Percentiles rank a stretch among this genome's conserved stretches.
phyloP scores from a whole-genome alignment of 2,113 vertebrate species.

The Odocoileus hemionus region DNA sequence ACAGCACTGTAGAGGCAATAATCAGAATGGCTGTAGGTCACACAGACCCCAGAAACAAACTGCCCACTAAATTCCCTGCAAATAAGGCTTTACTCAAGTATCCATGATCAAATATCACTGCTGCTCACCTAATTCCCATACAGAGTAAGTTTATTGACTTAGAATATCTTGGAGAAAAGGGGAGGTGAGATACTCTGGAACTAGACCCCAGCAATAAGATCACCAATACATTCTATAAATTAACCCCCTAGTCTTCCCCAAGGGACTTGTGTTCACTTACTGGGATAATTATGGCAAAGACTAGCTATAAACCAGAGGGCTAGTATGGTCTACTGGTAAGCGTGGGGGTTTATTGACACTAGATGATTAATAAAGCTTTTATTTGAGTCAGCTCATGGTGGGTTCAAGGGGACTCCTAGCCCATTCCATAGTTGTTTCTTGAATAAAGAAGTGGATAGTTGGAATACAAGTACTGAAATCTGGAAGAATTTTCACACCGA shows the following conservation, averaged over 20 bases:
- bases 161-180: background rate
- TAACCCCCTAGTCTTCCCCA: background rate
- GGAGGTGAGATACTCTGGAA: background rate
- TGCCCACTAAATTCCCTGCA: background rate
- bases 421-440: background rate
- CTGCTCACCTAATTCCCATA: background rate
- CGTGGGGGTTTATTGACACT: background rate
- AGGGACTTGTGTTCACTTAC: background rate
- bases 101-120: background rate
- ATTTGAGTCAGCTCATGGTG: background rate
- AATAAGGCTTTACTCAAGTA: background rate
- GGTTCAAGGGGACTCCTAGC: background rate
- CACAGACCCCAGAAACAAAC: background rate
- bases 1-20: background rate
- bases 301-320: background rate
- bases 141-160: background rate
- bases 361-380: background rate
- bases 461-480: background rate
- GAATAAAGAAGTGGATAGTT: background rate
- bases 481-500: background rate
- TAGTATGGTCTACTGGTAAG: background rate
- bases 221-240: background rate
- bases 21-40: background rate
- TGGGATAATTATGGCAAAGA: background rate
- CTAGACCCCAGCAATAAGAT: background rate